phyloP scores from a whole-genome alignment of 2,113 vertebrate genomes.

The Coregonus clupeaformis region DNA sequence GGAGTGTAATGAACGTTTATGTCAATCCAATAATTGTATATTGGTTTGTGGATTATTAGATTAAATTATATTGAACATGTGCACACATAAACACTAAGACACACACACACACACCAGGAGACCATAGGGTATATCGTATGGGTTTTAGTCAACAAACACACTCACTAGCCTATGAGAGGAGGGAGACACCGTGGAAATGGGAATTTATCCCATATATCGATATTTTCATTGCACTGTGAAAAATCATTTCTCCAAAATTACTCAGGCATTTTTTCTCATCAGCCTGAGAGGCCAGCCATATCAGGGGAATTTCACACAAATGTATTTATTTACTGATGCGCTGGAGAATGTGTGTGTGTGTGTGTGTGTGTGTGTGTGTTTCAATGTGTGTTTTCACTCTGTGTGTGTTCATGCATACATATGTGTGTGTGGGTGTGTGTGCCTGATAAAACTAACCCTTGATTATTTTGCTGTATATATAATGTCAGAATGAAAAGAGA shows the following conservation, averaged over 20 bases:
- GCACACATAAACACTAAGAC: slow-evolving; percentile 44
- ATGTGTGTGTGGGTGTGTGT: neutral
- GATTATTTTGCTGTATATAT: neutral
- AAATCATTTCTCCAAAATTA: slow-evolving; percentile 7
- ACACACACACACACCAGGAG: slow-evolving; percentile 5
- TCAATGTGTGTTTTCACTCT: slow-evolving; percentile 1
- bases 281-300: neutral
- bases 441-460: slow-evolving; percentile 13
- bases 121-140: neutral
- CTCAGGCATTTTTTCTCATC: slow-evolving; percentile 16
- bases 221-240: slow-evolving; percentile 5
- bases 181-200: neutral
- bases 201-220: slow-evolving; percentile 10
- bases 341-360: neutral
- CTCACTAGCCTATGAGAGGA: neutral
- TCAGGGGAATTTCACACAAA: slow-evolving; percentile 7
- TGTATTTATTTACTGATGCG: slow-evolving; percentile 4
- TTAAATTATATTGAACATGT: neutral
- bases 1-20: too few species aligned
- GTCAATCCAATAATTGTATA: too few species aligned
- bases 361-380: slow-evolving; percentile 5
- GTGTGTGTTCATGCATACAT: slow-evolving; percentile 9
- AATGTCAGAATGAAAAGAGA: too few species aligned
- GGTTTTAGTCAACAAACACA: neutral
- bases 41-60: too few species aligned